Evolutionary conservation across 2,113 vertebrate species (phyloP), one percentile per base, ranked within the genome.

Genomic region (Platichthys stellatus): DNA sequence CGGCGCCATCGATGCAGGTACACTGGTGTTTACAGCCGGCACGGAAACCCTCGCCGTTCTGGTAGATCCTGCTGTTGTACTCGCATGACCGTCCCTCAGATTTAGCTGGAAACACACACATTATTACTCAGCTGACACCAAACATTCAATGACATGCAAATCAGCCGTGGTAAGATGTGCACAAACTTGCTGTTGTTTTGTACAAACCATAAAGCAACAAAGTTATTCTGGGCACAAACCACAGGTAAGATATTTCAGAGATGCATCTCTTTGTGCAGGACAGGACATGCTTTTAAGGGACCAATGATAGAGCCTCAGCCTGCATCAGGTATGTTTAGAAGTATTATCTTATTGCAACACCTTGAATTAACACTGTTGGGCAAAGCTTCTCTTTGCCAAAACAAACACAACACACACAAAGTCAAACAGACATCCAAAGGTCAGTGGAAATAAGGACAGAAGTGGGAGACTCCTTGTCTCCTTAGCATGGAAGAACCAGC

Each of bases 11-110:
- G 3, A 95, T 90, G 64, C 95, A 95, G 69, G 91, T 94, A 43
- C 95, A 95, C 86, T 94, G 94, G 76, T 95, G 94, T 76, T 94
- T 95, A 24, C 95, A 95, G 78, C 92, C 92, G 1, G 88, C 92
- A 7, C 74, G 93, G 75, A 95, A 95, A 59, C 81, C 92, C 92
- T 95, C 95, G 0, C 94, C 91, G 0, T 94, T 94, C 85, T 95
- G 95, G 84, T 94, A 93, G 64, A 95, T 93, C 31, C 80, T 88
- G 23, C 94, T 89, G 0, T 80, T 93, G 88, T 94, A 95, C 81
- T 95, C 94, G 14, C 94, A 95, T 0, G 93, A 91, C 14, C 94
- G 91, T 5, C 95, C 95, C 72, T 95, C 94, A 0, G 73, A 88
- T 73, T 90, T 93, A 0, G 94, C 94, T 95, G 69, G 20, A 65